These are phyloP conservation scores for Pristionchus maxplancki DNA, from an alignment of 2,888 invertebrate genomes.

Conservation along the genomic window DNA sequence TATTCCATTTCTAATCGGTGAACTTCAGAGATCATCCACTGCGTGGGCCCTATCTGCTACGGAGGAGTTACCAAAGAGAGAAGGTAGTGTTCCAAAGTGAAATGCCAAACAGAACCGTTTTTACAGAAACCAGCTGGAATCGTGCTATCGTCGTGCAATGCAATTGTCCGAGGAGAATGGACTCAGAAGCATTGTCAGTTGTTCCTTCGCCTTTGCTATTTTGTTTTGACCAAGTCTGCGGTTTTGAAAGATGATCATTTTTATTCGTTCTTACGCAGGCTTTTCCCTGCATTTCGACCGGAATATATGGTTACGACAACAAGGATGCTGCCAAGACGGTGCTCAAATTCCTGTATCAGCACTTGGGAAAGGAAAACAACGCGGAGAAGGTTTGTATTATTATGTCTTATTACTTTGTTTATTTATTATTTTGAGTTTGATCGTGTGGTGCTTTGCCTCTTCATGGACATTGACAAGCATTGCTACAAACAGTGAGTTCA, in stretches of 20 bases:
- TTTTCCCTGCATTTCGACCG: conserved; percentile 93
- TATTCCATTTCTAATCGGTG: neutral
- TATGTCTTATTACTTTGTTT: no score
- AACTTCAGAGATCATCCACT: conserved; percentile 88
- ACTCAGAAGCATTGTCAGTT: conserved; percentile 83
- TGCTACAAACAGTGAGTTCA: conserved; percentile 53
- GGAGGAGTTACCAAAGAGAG: conserved; percentile 42
- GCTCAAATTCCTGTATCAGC: conserved; percentile 55
- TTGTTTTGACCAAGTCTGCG: neutral
- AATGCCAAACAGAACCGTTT: neutral
- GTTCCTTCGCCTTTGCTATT: neutral
- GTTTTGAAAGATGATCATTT: no score
- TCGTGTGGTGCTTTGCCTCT: conserved; percentile 61
- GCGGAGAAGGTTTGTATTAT: conserved; percentile 52
- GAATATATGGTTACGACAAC: conserved; percentile 91
- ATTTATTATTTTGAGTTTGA: conserved; percentile 50
- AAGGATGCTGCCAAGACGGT: conserved; percentile 83
- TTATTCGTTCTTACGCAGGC: no score
- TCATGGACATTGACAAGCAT: conserved; percentile 56
- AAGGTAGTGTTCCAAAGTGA: neutral
- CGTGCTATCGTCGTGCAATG: conserved; percentile 86
- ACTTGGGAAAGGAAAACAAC: conserved; percentile 48
- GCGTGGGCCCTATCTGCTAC: conserved; percentile 88
- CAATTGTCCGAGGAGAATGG: conserved; percentile 80
- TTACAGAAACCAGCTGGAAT: conserved; percentile 82